A percentile compares a stretch with the other conserved stretches of the same genome.
phyloP scores from a whole-genome alignment of 2,888 invertebrate genomes.

The Chaetoderma sp. region DNA sequence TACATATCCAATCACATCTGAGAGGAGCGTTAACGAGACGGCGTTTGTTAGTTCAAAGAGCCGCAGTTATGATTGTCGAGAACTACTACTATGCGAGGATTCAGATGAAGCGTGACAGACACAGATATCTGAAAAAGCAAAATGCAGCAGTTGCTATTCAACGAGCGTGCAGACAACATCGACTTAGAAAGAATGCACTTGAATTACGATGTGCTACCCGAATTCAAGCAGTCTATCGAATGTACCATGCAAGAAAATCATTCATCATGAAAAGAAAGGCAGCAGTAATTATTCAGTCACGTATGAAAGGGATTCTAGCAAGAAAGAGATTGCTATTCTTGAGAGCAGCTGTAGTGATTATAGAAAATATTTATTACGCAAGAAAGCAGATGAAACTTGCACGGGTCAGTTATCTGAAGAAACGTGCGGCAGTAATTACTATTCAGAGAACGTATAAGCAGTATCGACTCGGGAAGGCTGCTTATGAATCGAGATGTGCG shows the following conservation, averaged over 20 bases:
- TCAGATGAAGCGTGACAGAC: background rate
- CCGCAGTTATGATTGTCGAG: constrained; percentile 38
- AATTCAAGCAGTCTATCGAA: constrained; percentile 35
- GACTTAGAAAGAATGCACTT: constrained; percentile 1
- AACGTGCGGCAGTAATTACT: constrained; percentile 26
- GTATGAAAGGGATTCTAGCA: background rate
- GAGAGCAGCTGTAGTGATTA: constrained; percentile 26
- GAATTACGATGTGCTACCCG: constrained; percentile 20
- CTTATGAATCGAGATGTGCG: constrained; percentile 17
- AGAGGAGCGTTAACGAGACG: background rate
- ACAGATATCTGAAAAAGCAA: constrained; percentile 10
- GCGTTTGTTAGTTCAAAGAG: too few species aligned
- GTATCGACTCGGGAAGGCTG: background rate
- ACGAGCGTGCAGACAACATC: constrained; percentile 13
- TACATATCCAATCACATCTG: constrained; percentile 20
- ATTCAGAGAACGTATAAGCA: constrained; percentile 33
- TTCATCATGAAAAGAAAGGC: constrained; percentile 18
- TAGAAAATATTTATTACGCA: constrained; percentile 38
- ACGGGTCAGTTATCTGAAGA: constrained; percentile 11
- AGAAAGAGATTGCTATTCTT: too few species aligned
- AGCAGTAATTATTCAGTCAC: constrained; percentile 24
- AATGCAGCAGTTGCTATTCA: constrained; percentile 37
- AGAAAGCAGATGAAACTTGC: too few species aligned
- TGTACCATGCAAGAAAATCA: constrained; percentile 19
- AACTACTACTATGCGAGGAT: constrained; percentile 1